Evolutionary conservation across 1,140 invertebrate species (phyloP), one percentile per base, ranked within the genome.

Genomic region (Zaprionus lachaisei): DNA sequence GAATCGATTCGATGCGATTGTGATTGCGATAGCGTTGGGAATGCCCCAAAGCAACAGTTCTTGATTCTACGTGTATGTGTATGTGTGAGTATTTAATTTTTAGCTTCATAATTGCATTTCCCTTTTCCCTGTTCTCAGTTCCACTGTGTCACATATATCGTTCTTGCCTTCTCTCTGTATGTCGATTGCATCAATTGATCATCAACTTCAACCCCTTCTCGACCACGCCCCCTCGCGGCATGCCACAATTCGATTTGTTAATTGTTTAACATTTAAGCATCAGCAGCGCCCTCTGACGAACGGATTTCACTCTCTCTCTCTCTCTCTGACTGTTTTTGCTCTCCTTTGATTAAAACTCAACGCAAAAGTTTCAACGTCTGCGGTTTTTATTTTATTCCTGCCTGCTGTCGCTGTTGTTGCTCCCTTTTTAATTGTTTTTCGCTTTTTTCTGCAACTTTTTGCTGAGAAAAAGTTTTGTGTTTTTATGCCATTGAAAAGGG

Each of bases 41-140:
- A 67, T 58, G 31, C 57, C 66, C 80, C 57, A 58, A 75, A 76
- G 64, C 74, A 67, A 73, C 64, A 71, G 54, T 64, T 61, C 67
- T 72, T 72, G 73, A 87, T 83, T 89, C 71, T 31, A 1, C 11
- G 31, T 34, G 31, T 14, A 20, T 38, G 37, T 38, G 14, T 38
- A 1, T 38, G 37, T 38, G 41, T 9, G 41, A 3, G 41, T 47
- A 3, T 47, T 83, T 87, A 81, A 83, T 77, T 77, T 82, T 72
- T 68, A 64, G 60, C 80, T 24, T 31, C 71, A 83, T 87, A 87
- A 87, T 87, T 89, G 84, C 84, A 89, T 87, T 87, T 89, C 31
- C 81, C 81, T 87, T 84, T 85, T 78, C 61, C 63, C 55, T 34
- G 20, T 54, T 34, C 31, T 11, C 9, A 4, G 41, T 17, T 17